Evolutionary conservation across 2,888 invertebrate genomes (phyloP), one percentile per base, ranked within the genome.

Genomic region (Hololepta plana): DNA sequence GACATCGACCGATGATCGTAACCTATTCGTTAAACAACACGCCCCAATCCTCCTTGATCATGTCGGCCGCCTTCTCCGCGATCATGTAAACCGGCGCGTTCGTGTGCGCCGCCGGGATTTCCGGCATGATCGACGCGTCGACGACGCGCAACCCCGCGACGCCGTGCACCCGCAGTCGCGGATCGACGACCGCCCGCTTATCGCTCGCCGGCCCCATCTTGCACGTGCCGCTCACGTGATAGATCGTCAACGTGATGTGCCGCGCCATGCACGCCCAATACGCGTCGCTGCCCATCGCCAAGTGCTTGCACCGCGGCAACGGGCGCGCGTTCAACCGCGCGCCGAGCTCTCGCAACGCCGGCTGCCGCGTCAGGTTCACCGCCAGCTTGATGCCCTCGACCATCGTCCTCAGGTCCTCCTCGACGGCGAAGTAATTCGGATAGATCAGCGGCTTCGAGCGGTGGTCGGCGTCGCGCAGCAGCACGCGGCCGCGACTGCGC

Each of bases 71-170:
- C 46, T 79, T 81, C 47, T 82, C 82, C 3, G 77, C 81, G 39
- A 82, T 77, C 81, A 82, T 80, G 34, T 67, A 76, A 1, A 64
- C 63, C 1, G 81, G 75, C 1, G 76, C 72, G 40, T 80, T 80
- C 1, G 80, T 80, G 44, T 81, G 80, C 12, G 72, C 73, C 1
- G 77, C 70, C 1, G 72, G 67, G 21, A 82, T 70, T 46, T 67
- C 66, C 1, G 82, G 82, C 65, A 82, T 82, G 20, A 82, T 63
- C 35, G 77, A 77, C 1, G 77, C 77, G 44, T 82, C 81, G 30
- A 77, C 69, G 0, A 82, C 77, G 35, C 82, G 57, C 20, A 82
- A 51, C 3, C 65, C 62, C 8, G 60, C 53, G 7, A 81, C 57
- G 4, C 79, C 80, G 40, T 73, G 66, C 1, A 74, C 69, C 36